Evolutionary conservation across 2,113 vertebrate species (phyloP).

Genomic region (Semicossyphus pulcher): DNA sequence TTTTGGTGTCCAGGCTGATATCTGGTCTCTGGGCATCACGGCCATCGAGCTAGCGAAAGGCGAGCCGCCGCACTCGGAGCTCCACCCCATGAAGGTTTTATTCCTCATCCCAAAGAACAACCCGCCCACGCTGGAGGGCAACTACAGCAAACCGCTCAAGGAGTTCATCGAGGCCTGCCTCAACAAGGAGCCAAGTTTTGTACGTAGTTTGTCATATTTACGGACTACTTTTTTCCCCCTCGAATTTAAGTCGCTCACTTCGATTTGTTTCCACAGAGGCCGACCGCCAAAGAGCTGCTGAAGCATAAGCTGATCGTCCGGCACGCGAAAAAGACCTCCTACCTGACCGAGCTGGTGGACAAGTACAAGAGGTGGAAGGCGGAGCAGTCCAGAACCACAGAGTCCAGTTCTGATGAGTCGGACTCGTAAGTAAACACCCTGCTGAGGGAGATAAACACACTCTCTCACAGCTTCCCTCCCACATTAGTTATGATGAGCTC

Average conservation of each 20-base stretch:
- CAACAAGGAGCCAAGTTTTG: constrained; percentile 98
- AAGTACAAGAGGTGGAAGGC: constrained; percentile 97
- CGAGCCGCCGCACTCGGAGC: constrained; percentile 94
- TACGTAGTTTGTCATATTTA: constrained; percentile 77
- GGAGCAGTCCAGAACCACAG: constrained; percentile 88
- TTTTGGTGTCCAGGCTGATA: constrained; percentile 89
- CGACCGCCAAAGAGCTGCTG: constrained; percentile 95
- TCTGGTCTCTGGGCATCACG: constrained; percentile 98
- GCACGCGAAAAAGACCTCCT: constrained; percentile 96
- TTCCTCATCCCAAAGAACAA: constrained; percentile 99
- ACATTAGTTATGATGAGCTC: constrained; percentile 7
- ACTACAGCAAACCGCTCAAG: constrained; percentile 95
- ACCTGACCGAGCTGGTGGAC: constrained; percentile 96
- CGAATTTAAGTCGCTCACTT: too few relatives aligned
- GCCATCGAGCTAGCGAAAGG: constrained; percentile 97
- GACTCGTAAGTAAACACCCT: constrained; percentile 87
- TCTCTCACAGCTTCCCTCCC: neutral
- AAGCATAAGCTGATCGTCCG: constrained; percentile 98
- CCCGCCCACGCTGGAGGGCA: constrained; percentile 96
- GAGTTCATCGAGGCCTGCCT: constrained; percentile 97
- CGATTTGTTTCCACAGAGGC: constrained; percentile 84
- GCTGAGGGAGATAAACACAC: neutral
- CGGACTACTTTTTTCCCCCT: neutral
- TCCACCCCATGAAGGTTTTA: constrained; percentile 98
- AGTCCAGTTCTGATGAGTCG: constrained; percentile 95